phyloP scores from a whole-genome alignment of 2,113 vertebrate species.

The Chaetodon auriga region DNA sequence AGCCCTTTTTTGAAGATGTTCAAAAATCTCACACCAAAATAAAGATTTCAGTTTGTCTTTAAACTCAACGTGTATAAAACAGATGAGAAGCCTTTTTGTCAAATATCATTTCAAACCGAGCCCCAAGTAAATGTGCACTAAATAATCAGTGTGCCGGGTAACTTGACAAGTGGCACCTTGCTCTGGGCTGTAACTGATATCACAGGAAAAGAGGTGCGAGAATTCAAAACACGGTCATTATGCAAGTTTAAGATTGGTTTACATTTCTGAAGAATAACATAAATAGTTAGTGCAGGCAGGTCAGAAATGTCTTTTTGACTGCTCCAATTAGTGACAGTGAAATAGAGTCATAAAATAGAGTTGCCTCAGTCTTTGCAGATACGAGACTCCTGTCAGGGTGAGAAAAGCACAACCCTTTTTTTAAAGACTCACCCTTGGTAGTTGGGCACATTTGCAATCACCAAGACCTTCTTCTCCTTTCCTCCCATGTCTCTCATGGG shows the following conservation, averaged over 20 bases:
- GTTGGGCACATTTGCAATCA: slow-evolving; percentile 70
- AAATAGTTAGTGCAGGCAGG: neutral
- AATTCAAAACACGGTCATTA: slow-evolving; percentile 71
- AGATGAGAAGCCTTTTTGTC: neutral
- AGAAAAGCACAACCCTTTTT: neutral
- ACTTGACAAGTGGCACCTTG: slow-evolving; percentile 58
- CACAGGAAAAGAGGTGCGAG: slow-evolving; percentile 56
- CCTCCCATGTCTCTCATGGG: slow-evolving; percentile 83
- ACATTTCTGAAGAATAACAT: slow-evolving; percentile 37
- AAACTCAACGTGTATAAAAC: neutral
- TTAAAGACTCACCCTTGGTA: slow-evolving; percentile 75
- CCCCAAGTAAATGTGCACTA: neutral
- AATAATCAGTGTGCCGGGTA: slow-evolving; percentile 31
- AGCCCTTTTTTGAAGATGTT: neutral
- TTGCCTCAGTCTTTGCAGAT: neutral
- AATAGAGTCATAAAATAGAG: neutral
- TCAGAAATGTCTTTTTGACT: neutral
- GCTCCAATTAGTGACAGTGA: neutral
- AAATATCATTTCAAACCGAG: neutral
- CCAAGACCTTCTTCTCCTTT: slow-evolving; percentile 82
- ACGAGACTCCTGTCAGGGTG: neutral
- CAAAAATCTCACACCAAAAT: neutral
- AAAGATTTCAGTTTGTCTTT: neutral
- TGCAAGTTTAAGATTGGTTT: slow-evolving; percentile 30
- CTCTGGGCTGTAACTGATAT: slow-evolving; percentile 52